A percentile compares a stretch with the other conserved stretches of the same genome.
Conservation (phyloP, 2,888 invertebrate species). For the Thecocarcelia acutangulata region DNA sequence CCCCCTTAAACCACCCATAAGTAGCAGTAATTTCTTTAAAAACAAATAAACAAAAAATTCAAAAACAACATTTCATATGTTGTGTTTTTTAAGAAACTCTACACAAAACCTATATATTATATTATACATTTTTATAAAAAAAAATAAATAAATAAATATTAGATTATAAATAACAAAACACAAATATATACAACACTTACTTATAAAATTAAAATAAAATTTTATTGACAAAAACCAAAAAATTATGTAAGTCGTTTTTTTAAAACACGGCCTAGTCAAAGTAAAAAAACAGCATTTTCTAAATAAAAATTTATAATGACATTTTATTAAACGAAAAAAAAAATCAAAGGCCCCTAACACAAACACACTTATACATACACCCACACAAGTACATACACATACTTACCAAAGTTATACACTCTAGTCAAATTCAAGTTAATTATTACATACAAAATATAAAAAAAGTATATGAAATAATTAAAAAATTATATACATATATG, state of each 20-base stretch:
- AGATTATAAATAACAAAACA: constrained; percentile 54
- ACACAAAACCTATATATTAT: constrained; percentile 67
- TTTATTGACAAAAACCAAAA: constrained; percentile 38
- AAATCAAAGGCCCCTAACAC: constrained; percentile 58
- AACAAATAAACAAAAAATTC: constrained; percentile 51
- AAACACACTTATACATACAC: constrained; percentile 2
- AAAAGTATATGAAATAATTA: constrained; percentile 56
- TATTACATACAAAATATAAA: constrained; percentile 68
- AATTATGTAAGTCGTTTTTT: constrained; percentile 60
- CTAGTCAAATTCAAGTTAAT: constrained; percentile 81
- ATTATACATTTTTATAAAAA: constrained; percentile 69
- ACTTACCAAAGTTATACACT: constrained; percentile 70
- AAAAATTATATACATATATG: constrained; percentile 9
- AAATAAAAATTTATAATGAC: constrained; percentile 41
- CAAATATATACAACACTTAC: constrained; percentile 65
- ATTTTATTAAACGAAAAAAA: constrained; percentile 53
- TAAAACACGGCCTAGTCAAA: constrained; percentile 62
- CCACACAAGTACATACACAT: constrained; percentile 44
- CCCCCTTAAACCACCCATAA: constrained; percentile 75
- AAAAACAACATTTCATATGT: constrained; percentile 43
- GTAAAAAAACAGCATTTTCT: constrained; percentile 42
- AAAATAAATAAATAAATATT: constrained; percentile 42
- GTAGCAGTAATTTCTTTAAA: constrained; percentile 68
- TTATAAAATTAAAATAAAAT: constrained; percentile 55
- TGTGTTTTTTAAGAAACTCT: constrained; percentile 63